These are phyloP conservation scores for Columba janthina DNA, from an alignment of 2,113 vertebrate species.

Conservation along the genomic window DNA sequence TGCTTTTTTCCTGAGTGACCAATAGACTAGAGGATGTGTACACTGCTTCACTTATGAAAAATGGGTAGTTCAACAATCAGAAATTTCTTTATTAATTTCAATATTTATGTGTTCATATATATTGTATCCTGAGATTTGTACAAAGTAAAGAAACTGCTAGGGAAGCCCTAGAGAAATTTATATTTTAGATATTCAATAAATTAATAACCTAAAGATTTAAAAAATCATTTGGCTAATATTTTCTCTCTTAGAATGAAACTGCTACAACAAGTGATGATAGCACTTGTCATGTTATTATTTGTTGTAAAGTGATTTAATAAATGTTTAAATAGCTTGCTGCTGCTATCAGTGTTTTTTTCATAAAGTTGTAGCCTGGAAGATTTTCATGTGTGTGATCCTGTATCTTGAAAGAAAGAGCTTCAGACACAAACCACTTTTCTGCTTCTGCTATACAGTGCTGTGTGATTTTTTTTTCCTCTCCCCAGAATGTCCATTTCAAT, in stretches of 20 bases:
- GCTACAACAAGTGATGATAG: slow-evolving; percentile 54
- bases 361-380: neutral
- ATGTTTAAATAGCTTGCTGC: slow-evolving; percentile 68
- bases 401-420: neutral
- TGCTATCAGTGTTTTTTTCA: slow-evolving; percentile 35
- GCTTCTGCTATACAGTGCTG: neutral
- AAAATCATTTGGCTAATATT: slow-evolving; percentile 25
- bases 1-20: accelerated
- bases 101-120: neutral
- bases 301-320: slow-evolving; percentile 75
- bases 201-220: slow-evolving; percentile 14
- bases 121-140: neutral
- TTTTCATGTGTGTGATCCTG: neutral
- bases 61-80: neutral
- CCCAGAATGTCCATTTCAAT: neutral
- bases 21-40: neutral
- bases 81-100: neutral
- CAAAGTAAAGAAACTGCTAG: neutral
- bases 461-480: neutral
- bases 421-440: neutral
- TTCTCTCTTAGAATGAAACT: slow-evolving; percentile 44
- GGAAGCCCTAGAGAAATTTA: slow-evolving; percentile 1
- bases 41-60: neutral
- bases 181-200: slow-evolving; percentile 42
- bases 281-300: slow-evolving; percentile 68